Evolutionary conservation across 2,113 vertebrate species (phyloP), one percentile per base, ranked within the genome.

Genomic region (Opisthocomus hoazin): DNA sequence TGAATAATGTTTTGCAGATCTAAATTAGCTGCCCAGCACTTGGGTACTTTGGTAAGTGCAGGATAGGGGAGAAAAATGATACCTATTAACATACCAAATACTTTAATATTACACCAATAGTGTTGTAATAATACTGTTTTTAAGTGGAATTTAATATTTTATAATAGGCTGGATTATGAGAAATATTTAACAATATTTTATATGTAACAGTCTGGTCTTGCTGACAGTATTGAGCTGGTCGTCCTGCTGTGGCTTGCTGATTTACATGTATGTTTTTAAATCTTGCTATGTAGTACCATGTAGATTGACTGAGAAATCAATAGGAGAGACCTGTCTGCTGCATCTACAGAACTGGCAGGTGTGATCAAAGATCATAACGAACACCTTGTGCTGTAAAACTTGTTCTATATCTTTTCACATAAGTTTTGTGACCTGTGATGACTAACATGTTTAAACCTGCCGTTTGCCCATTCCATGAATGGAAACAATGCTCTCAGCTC

Each of bases 1-100:
- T 77, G 89, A 84, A 94, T 87, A 89, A 79, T 92, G 27, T 84
- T 92, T 95, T 94, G 74, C 53, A 74, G 61, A 61, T 79, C 91
- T 91, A 77, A 89, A 87, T 94, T 89, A 94, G 53, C 84, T 93
- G n/a, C 58, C 80, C 74, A 43, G 45, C 22, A 1, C 77, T 90
- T 89, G 50, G 53, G 20, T 91, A 20, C 65, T 79, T 81, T 36
- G 30, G 27, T 83, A 82, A 84, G 45, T 85, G n/a, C 65, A 90
- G 79, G 86, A 84, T 77, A 79, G 50, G 22, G 50, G 63, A 96
- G 78, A 91, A 94, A 87, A 89, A 73, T 87, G 7, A 57, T 60
- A 43, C 36, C 61, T 79, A 45, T 93, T 91, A 89, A 75, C 46
- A 89, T 79, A 91, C 30, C 39, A 95, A 94, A 78, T 90, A 88